Base-by-base conservation (phyloP, 2,797 vertebrate species). In the Jordanella pulchra region DNA sequence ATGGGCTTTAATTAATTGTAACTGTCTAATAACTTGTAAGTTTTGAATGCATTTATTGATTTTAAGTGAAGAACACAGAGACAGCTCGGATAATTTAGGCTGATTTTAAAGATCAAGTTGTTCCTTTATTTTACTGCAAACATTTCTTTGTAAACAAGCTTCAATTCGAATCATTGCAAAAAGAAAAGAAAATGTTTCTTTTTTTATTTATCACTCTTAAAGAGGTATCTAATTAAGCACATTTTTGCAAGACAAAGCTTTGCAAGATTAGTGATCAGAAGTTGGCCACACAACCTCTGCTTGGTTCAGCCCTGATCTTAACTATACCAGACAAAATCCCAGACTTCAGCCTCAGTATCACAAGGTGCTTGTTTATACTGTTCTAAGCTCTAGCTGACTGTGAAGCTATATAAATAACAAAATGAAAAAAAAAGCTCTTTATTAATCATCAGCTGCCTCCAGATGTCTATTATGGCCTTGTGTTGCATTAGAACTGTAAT, bases 401-500 rank as follows among this genome's bases (percentile, higher is more conserved):
- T 64, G 50, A 0, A 48, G 68, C 55, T 71, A 65, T 58, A 39
- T 76, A 78, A 67, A 63, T 28, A 48, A 2, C 12, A 69, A 35
- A 6, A 28, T 39, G 9, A 0, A 35, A 66, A 0, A 30, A 63
- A 61, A 15, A 42, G 39, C 53, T 69, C 17, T 30, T n/a, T 44
- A 67, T 73, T 30, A 77, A 76, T 74, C 76, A 84, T 58, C 27
- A 0, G 3, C 67, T 76, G 72, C 83, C 73, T 81, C 67, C 65
- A 84, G 80, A 80, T 81, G 67, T 73, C 45, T 47, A 64, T 65
- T 73, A 86, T 67, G 50, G 21, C 27, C 60, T 78, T 72, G 2
- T 61, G 69, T 67, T 72, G 56, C 67, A 77, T 73, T 69, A 78
- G 17, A 42, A 15, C 69, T 61, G 28, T 69, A 79, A 88, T 87